phyloP scores from a whole-genome alignment of 2,888 invertebrate species.

The Drosophila multiciliata region DNA sequence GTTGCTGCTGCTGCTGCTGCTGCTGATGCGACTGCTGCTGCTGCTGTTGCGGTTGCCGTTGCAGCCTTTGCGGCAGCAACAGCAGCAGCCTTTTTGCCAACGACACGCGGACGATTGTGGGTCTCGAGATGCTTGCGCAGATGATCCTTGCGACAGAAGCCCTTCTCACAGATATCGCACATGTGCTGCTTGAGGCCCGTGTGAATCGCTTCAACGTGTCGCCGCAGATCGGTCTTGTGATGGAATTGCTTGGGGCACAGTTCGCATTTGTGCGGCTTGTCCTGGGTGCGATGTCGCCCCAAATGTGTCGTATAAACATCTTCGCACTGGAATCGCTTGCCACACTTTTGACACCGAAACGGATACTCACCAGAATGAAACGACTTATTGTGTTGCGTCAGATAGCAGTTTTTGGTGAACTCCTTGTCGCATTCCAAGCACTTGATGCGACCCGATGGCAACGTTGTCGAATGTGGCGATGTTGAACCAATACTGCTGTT shows the following conservation, averaged over 20 bases:
- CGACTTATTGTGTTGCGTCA: conserved; percentile 95
- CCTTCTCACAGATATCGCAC: conserved; percentile 93
- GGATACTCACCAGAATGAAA: conserved; percentile 95
- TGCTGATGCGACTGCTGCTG: neutral
- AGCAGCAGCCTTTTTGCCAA: conserved; percentile 56
- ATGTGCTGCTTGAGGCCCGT: conserved; percentile 93
- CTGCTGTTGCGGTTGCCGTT: conserved; percentile 18
- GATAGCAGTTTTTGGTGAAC: conserved; percentile 94
- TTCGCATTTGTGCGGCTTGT: conserved; percentile 94
- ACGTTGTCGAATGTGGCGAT: conserved; percentile 68
- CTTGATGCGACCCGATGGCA: conserved; percentile 85
- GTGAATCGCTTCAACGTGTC: conserved; percentile 93
- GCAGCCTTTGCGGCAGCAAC: conserved; percentile 44
- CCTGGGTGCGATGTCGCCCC: conserved; percentile 90
- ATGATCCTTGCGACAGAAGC: conserved; percentile 95
- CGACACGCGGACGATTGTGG: conserved; percentile 86
- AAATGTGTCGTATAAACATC: conserved; percentile 90
- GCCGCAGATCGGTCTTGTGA: conserved; percentile 94
- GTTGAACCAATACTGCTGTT: conserved; percentile 68
- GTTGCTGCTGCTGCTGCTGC: conserved; percentile 9
- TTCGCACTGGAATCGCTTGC: conserved; percentile 92
- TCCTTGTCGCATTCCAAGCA: conserved; percentile 93
- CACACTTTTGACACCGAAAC: conserved; percentile 93
- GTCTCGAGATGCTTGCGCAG: conserved; percentile 95
- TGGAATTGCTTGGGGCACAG: conserved; percentile 95